phyloP scores from a whole-genome alignment of 2,797 vertebrate genomes.

The Lithobates pipiens region DNA sequence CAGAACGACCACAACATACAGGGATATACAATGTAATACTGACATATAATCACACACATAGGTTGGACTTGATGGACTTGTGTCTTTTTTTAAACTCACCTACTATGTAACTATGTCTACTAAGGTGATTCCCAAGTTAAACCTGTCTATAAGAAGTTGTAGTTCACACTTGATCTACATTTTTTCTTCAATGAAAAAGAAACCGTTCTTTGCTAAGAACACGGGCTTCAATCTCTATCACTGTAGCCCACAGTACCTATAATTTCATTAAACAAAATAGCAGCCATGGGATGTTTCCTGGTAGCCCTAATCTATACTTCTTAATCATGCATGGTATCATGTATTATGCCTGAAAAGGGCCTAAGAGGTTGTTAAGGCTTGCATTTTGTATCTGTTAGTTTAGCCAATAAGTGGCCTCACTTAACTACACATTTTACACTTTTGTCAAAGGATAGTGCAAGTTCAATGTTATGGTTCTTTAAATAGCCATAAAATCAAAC shows the following conservation, averaged over 20 bases:
- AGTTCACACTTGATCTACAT: too few relatives aligned
- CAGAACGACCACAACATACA: too few relatives aligned
- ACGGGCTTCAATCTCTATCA: too few relatives aligned
- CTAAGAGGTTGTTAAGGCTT: background rate
- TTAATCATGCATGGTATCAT: background rate
- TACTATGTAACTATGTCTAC: too few relatives aligned
- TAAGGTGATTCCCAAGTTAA: too few relatives aligned
- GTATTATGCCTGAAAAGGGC: background rate
- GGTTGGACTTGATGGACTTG: too few relatives aligned
- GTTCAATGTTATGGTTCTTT: background rate
- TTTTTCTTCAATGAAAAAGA: too few relatives aligned
- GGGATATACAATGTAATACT: too few relatives aligned
- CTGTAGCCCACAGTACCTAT: background rate
- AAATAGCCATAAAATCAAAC: slow-evolving; percentile 11
- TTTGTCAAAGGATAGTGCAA: background rate
- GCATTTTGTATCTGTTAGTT: background rate
- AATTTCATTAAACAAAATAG: background rate
- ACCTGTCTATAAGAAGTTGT: too few relatives aligned
- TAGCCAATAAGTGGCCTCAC: background rate
- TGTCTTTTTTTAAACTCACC: too few relatives aligned
- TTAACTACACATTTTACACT: background rate
- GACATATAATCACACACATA: too few relatives aligned
- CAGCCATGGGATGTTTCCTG: background rate
- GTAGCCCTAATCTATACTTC: background rate
- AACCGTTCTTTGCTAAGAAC: too few relatives aligned